Evolutionary conservation across 2,797 vertebrate species (phyloP), one percentile per base, ranked within the genome.

Genomic region (Amblyopsis hoosieri): DNA sequence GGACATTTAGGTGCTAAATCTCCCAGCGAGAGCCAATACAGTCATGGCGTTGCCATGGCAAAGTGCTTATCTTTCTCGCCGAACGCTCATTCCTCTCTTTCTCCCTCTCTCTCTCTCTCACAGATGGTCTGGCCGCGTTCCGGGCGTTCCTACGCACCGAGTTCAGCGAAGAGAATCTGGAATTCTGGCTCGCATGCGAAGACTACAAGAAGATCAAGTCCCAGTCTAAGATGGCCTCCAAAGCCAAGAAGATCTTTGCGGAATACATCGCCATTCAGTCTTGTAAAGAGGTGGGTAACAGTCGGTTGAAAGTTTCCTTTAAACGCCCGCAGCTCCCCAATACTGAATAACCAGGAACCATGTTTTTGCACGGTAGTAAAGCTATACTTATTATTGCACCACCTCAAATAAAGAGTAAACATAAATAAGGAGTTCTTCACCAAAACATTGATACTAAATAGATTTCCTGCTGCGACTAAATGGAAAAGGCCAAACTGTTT

Each of bases 181-280:
- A 99, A 85, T 99, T 99, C 91, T 99, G 97, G 97, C 85, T 99
- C 78, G 96, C 96, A 0, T 99, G 98, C 0, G 97, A 99, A 86
- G 96, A 99, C 76, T 99, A 97, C 93, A 98, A 95, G 89, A 98
- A 98, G 85, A 89, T 96, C 84, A 99, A 98, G 83, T 98, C 96
- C 0, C 96, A 98, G 86, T 95, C 97, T 76, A 99, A 99, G 93
- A 95, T 99, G 95, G 87, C 93, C 0, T 95, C 96, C 59, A 99
- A 97, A 84, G 96, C 97, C 81, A 98, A 97, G 91, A 99, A 98
- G 82, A 95, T 99, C 82, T 99, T 96, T 0, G 92, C 95, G 0
- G 97, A 99, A 81, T 99, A 95, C 84, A 97, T 99, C 0, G 97
- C 97, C 0, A 97, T 97, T 86, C 97, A 99, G 93, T 96, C 98